Evolutionary conservation across 2,113 vertebrate genomes (phyloP).

Genomic region (Hippopotamus amphibius): DNA sequence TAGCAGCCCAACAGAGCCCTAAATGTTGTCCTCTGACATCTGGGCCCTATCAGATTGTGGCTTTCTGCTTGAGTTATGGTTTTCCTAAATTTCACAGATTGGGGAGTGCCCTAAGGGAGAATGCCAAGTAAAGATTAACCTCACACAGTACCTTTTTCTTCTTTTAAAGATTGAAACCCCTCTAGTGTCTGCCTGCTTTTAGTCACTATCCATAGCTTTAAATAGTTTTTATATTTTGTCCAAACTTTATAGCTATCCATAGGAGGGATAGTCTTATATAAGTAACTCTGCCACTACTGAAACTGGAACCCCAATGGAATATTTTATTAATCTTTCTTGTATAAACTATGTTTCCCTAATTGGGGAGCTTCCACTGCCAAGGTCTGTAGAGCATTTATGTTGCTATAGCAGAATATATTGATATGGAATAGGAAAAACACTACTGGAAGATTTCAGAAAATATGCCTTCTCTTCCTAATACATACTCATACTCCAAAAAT

Average conservation of each 20-base stretch:
- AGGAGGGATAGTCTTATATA: neutral
- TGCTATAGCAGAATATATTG: neutral
- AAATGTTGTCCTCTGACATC: neutral
- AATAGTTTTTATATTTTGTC: neutral
- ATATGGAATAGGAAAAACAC: neutral
- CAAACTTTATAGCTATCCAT: neutral
- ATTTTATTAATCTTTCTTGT: neutral
- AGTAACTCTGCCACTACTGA: neutral
- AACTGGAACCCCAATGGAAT: neutral
- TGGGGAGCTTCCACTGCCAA: neutral
- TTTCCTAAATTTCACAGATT: neutral
- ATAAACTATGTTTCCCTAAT: neutral
- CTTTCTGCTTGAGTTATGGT: neutral
- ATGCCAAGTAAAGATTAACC: neutral
- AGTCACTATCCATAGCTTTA: neutral
- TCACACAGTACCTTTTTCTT: neutral
- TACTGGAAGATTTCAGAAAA: neutral
- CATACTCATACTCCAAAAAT: neutral
- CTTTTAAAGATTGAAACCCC: neutral
- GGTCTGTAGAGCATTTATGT: neutral
- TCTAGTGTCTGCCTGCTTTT: neutral
- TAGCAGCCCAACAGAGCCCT: too few relatives aligned
- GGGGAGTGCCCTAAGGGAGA: neutral
- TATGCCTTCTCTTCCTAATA: neutral
- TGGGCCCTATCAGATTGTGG: neutral